Evolutionary conservation across 2,797 vertebrate genomes (phyloP).

Genomic region (Trachurus trachurus): DNA sequence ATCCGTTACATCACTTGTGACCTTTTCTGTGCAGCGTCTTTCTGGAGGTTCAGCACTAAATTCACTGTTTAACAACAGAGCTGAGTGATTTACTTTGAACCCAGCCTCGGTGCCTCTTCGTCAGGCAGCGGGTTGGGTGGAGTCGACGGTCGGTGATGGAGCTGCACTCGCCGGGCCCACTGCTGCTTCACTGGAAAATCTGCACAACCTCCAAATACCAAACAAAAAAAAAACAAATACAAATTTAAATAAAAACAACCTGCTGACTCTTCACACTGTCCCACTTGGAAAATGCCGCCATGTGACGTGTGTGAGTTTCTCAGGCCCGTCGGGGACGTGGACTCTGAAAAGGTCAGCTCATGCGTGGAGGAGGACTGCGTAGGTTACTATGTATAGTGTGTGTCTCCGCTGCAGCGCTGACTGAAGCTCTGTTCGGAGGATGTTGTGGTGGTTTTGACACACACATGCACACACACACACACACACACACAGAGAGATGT

Average conservation of each 20-base stretch:
- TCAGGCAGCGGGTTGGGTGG: too few species aligned
- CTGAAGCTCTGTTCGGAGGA: background rate
- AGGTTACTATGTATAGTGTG: constrained; percentile 1
- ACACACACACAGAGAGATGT: background rate
- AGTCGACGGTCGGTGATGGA: background rate
- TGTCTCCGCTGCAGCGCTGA: background rate
- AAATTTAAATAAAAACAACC: too few species aligned
- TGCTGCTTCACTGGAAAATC: background rate
- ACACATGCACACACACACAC: background rate
- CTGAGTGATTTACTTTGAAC: background rate
- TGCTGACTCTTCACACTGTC: constrained; percentile 4
- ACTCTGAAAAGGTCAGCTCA: constrained; percentile 44
- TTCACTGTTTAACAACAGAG: background rate
- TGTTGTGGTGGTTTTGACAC: background rate
- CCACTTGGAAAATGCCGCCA: constrained; percentile 44
- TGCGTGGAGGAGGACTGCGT: constrained; percentile 11
- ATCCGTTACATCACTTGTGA: too few species aligned
- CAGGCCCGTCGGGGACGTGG: background rate
- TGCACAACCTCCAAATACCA: background rate
- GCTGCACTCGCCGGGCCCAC: background rate
- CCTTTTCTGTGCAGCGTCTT: background rate
- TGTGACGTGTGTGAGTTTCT: background rate
- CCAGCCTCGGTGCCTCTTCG: background rate
- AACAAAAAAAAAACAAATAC: too few species aligned
- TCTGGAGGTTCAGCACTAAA: too few species aligned